Evolutionary conservation across 2,113 vertebrate species (phyloP), one percentile per base, ranked within the genome.

Genomic region (Carlito syrichta): DNA sequence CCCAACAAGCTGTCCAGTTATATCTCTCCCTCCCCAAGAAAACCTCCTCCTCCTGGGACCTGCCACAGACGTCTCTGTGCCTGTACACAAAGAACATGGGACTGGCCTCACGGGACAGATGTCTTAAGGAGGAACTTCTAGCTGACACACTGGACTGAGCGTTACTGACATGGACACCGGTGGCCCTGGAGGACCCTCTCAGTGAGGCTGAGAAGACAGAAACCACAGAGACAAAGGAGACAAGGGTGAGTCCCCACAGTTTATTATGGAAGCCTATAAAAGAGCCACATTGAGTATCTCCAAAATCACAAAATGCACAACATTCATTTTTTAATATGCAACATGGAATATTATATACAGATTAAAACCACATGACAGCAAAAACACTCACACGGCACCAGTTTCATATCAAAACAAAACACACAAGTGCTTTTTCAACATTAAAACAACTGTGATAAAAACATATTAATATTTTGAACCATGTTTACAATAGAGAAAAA

Each of bases 381-480:
- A 98, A 99, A 97, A 99, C 98, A 98, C 98, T 85, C 97, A 99
- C 98, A 99, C 98, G 97, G 99, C 99, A 99, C 99, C 99, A 98
- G 98, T 98, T 97, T 99, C 99, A 98, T 43, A 98, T 99, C 96
- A 97, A 98, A 99, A 98, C 99, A 96, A 99, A 99, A 98, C 98
- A 98, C 98, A 98, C 99, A 99, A 99, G 99, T 99, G 99, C 99
- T 96, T 97, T 98, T 98, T 99, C 99, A 99, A 99, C 99, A 99
- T 99, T 98, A 99, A 99, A 99, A 98, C 99, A 98, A 99, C 98
- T 98, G 98, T 94, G 98, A 98, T 99, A 99, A 99, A 99, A 99
- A 99, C 99, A 99, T 99, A 99, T 99, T 99, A 99, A 99, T 99
- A 99, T 99, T 98, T 99, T 99, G 98, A 99, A 99, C 99, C 97